A percentile compares a stretch with the other conserved stretches of the same genome.
Conservation (phyloP, 2,113 vertebrate species). For the Xiphophorus maculatus region DNA sequence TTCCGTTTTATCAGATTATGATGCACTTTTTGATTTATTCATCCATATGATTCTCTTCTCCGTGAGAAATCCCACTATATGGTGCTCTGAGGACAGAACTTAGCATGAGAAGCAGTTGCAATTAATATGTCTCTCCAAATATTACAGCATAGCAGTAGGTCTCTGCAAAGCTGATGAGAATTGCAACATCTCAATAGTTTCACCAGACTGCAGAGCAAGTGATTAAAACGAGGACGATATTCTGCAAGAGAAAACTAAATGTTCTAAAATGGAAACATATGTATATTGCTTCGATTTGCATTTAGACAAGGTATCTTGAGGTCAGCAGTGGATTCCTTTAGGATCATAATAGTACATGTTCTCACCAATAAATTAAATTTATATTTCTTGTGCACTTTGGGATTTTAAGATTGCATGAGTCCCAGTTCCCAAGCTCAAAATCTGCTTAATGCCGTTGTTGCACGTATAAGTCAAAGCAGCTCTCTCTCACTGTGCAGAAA, state of each 20-base stretch:
- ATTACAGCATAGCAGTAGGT: constrained; percentile 48
- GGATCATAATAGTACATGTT: constrained; percentile 10
- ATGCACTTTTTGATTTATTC: constrained; percentile 77
- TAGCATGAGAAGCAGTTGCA: constrained; percentile 53
- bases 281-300: constrained; percentile 49
- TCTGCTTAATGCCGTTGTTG: constrained; percentile 6
- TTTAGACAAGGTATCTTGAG: constrained; percentile 63
- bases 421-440: constrained; percentile 26
- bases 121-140: constrained; percentile 59
- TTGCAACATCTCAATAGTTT: constrained; percentile 41
- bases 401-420: constrained; percentile 40
- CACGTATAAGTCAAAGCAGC: constrained; percentile 24
- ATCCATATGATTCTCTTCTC: constrained; percentile 63
- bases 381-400: constrained; percentile 15
- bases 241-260: constrained; percentile 29
- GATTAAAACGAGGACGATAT: constrained; percentile 44
- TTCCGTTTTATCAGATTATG: constrained; percentile 75
- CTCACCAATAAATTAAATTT: constrained; percentile 20
- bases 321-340: constrained; percentile 31
- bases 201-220: constrained; percentile 26
- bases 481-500: constrained; percentile 26
- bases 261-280: constrained; percentile 50
- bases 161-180: constrained; percentile 53
- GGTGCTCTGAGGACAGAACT: constrained; percentile 24
- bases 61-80: constrained; percentile 50